Evolutionary conservation across 2,797 vertebrate species (phyloP).

Genomic region (Melanotaenia nigrans): DNA sequence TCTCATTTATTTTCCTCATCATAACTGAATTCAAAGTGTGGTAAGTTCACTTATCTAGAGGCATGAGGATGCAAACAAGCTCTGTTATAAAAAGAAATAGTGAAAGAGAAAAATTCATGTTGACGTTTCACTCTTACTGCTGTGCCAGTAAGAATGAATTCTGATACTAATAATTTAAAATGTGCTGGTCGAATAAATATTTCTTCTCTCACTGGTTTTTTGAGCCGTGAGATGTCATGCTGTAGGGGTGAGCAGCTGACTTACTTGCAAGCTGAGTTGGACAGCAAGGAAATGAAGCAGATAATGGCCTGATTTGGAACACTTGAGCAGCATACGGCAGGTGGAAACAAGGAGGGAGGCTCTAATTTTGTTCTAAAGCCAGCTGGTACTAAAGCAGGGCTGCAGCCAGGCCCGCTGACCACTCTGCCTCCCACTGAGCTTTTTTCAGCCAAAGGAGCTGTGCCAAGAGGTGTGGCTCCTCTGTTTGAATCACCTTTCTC

Average conservation of each 20-base stretch:
- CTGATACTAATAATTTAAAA: slow-evolving; percentile 13
- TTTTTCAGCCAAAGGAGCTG: slow-evolving; percentile 37
- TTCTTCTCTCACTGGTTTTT: slow-evolving; percentile 1
- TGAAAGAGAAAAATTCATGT: slow-evolving; percentile 20
- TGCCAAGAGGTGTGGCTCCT: slow-evolving; percentile 66
- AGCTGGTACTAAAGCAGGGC: slow-evolving; percentile 70
- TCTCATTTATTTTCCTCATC: slow-evolving; percentile 60
- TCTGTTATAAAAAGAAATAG: slow-evolving; percentile 18
- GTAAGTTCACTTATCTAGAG: slow-evolving; percentile 57
- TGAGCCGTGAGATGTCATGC: slow-evolving; percentile 22
- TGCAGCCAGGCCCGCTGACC: slow-evolving; percentile 62
- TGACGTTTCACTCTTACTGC: slow-evolving; percentile 11
- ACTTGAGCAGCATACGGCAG: slow-evolving; percentile 67
- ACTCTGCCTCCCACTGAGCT: slow-evolving; percentile 70
- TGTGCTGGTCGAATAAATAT: background rate
- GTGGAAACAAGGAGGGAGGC: slow-evolving; percentile 66
- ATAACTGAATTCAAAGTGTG: slow-evolving; percentile 42
- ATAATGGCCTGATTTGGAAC: slow-evolving; percentile 74
- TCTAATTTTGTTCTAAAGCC: slow-evolving; percentile 68
- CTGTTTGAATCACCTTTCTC: slow-evolving; percentile 67
- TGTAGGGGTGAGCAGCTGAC: slow-evolving; percentile 46
- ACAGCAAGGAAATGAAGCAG: slow-evolving; percentile 73
- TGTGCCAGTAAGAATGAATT: background rate
- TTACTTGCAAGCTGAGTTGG: slow-evolving; percentile 61
- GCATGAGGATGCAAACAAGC: background rate